Evolutionary conservation across 35 echinoderm and acorn worm genomes (phyloP), one percentile per base, ranked within the genome.

Genomic region (Strongylocentrotus purpuratus): DNA sequence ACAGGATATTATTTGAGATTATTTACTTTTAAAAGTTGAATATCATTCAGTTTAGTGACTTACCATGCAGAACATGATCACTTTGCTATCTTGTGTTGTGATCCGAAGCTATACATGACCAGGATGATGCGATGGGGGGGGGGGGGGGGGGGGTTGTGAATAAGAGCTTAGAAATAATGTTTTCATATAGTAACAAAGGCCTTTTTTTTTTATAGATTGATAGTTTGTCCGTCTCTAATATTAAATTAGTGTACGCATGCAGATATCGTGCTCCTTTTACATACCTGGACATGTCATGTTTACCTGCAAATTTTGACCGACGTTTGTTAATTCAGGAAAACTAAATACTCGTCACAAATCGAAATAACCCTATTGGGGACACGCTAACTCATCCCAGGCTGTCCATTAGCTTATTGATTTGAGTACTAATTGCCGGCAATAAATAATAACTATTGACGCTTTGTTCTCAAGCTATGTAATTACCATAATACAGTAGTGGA

Each of bases 291-390:
- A 55, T 1, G 50, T 8, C 50, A 14, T 55, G 14, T 55, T 50
- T 50, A 1, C 50, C 14, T 5, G 8, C 50, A 55, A 14, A 55
- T 55, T 1, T 70, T 70, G 61, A 70, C 61, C 61, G 61, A 70
- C 50, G 4, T 55, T 28, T 70, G 61, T 28, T 70, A 70, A 22
- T 18, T 70, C 61, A 70, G 17, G 61, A 22, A 70, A 70, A 70
- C 5, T 22, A 70, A 70, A 70, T 70, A 25, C 12, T 70, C 61
- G 22, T 20, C 5, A 70, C 61, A 22, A 70, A 70, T 70, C 61
- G 61, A 70, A 70, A 70, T 70, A 70, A 70, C 61, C 61, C 61
- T 70, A 70, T 70, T 70, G 61, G 61, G 61, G 61, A 70, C 61
- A 70, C 61, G 5, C 18, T 70, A 70, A 70, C 20, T 22, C 61